phyloP scores from a whole-genome alignment of 2,888 invertebrate genomes.

The Augiades crinisus region DNA sequence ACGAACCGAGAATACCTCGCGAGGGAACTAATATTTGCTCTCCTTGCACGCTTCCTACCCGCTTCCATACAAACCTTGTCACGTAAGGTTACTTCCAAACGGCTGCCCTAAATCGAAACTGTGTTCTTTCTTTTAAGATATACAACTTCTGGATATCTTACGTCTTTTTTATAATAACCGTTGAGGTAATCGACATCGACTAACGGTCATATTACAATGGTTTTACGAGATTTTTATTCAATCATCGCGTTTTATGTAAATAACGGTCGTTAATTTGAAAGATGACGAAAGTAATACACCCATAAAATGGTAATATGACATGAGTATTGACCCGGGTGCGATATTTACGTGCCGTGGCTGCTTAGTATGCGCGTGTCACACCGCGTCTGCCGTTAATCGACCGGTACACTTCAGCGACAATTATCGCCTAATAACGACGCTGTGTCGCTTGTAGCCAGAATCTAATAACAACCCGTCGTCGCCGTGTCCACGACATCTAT shows the following conservation, averaged over 20 bases:
- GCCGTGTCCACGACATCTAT: conserved; percentile 71
- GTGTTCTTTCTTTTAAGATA: conserved; percentile 5
- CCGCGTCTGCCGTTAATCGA: conserved; percentile 72
- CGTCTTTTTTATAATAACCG: neutral
- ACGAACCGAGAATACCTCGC: conserved; percentile 64
- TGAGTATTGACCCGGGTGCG: conserved; percentile 16
- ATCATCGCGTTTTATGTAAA: neutral
- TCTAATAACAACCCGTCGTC: conserved; percentile 65
- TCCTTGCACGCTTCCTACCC: conserved; percentile 50
- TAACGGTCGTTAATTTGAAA: neutral
- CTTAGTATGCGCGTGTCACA: conserved; percentile 57
- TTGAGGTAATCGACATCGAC: neutral
- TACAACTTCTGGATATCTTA: neutral
- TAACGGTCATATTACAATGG: neutral
- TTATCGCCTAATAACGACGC: conserved; percentile 74
- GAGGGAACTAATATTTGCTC: conserved; percentile 74
- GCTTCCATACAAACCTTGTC: conserved; percentile 61
- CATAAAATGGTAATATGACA: conserved; percentile 17
- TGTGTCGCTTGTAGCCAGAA: conserved; percentile 62
- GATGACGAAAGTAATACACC: neutral
- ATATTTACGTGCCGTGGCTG: conserved; percentile 32
- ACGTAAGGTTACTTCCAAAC: conserved; percentile 63
- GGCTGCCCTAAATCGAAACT: conserved; percentile 46
- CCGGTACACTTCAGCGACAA: conserved; percentile 70
- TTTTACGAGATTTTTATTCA: neutral